Base-by-base conservation (phyloP, 2,797 vertebrate species). In the Bucorvus abyssinicus region DNA sequence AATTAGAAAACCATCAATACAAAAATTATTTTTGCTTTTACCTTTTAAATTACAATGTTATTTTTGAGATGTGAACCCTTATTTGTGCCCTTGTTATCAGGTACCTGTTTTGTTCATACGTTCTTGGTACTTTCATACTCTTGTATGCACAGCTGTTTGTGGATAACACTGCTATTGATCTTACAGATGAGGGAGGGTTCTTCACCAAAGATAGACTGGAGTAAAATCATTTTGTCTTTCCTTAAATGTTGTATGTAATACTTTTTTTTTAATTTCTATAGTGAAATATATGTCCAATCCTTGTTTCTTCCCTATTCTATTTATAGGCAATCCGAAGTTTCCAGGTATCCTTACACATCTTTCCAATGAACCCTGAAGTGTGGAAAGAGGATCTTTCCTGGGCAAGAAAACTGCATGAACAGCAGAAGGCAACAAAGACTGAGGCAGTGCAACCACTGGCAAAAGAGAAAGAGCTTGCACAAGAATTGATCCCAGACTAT, bases 371-470 rank as follows among this genome's bases (percentile, higher is more conserved):
- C 95, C 97, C 96, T 40, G 96, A 98, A 83, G 97, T 99, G 82
- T 99, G 99, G 99, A 98, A 99, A 64, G 99, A 99, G 55, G 99
- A 99, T 96, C 98, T 99, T 82, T 98, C 96, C 11, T 99, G 99
- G 99, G 99, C 99, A 1, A 94, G 96, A 89, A 98, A 97, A 30
- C 96, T 99, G 22, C 98, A 98, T 59, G 97, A 98, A 69, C 98
- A 98, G 90, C 98, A 98, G 44, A 98, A 97, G 9, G 97, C 98
- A 23, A 97, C 98, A 94, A 98, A 96, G 83, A 89, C 93, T 18
- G 95, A 89, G 26, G 82, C 95, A n/a, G 96, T 96, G 36, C 98
- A 98, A 71, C 96, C 97, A 15, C 90, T 97, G 13, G 81, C 90
- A 8, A 94, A 93, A 36, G 96, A 92, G 65, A 88, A 98, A 49